phyloP scores from a whole-genome alignment of 2,888 invertebrate genomes.

The Ceriagrion tenellum region DNA sequence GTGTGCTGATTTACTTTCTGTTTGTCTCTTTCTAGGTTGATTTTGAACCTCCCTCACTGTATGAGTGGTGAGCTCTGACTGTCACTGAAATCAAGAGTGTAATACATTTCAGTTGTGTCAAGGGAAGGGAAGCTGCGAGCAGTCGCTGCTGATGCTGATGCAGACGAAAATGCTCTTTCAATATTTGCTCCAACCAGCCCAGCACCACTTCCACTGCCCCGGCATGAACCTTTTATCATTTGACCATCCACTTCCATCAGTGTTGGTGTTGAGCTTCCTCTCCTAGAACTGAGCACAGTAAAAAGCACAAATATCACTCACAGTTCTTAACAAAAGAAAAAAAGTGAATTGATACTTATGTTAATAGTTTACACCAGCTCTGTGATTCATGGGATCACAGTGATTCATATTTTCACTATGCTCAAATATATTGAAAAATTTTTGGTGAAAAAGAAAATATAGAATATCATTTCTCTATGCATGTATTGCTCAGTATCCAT shows the following conservation, averaged over 20 bases:
- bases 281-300: slow-evolving; percentile 11
- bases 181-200: slow-evolving; percentile 52
- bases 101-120: slow-evolving; percentile 87
- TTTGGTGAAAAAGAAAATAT: no score
- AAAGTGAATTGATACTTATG: no score
- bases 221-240: slow-evolving; percentile 53
- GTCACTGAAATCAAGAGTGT: slow-evolving; percentile 88
- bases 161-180: slow-evolving; percentile 48
- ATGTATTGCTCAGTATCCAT: no score
- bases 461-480: no score
- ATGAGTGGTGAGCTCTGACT: slow-evolving; percentile 88
- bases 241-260: slow-evolving; percentile 59
- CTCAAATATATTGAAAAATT: no score
- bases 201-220: slow-evolving; percentile 48
- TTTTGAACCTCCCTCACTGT: slow-evolving; percentile 78
- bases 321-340: no score
- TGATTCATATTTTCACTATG: no score
- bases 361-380: no score
- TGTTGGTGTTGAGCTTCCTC: slow-evolving; percentile 52
- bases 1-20: neutral
- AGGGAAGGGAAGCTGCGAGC: slow-evolving; percentile 81
- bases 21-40: neutral
- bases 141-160: slow-evolving; percentile 72
- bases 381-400: no score
- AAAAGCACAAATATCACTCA: neutral